Conservation (phyloP, 2,888 invertebrate species). For the Monochamus alternatus region DNA sequence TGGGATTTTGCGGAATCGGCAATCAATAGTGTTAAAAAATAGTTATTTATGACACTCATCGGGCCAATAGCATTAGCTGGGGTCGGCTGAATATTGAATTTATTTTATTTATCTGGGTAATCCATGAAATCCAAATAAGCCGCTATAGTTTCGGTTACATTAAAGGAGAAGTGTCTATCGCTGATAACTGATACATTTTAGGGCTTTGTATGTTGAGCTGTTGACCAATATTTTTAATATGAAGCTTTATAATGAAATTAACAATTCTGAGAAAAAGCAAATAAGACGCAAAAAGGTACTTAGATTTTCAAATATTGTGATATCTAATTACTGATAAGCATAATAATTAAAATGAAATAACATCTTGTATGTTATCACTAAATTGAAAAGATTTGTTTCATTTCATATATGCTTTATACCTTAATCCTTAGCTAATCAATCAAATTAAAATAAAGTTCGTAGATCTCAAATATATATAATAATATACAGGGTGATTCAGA, state of each 20-base stretch:
- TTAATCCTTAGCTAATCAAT: no score
- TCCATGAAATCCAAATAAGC: constrained; percentile 9
- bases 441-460: no score
- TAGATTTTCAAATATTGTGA: no score
- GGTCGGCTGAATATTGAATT: constrained; percentile 19
- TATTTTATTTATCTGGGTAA: constrained; percentile 14
- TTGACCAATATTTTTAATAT: neutral
- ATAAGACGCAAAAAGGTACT: no score
- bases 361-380: no score
- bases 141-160: neutral
- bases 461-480: no score
- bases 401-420: no score
- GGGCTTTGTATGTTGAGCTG: neutral
- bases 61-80: neutral
- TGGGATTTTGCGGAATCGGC: constrained; percentile 41
- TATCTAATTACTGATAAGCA: no score
- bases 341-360: no score
- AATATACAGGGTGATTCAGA: no score
- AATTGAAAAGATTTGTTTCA: no score
- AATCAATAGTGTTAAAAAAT: constrained; percentile 36
- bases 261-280: neutral
- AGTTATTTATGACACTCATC: constrained; percentile 16
- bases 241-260: constrained; percentile 4
- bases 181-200: neutral
- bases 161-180: neutral